Percentiles rank a stretch among this genome's conserved stretches.
These are phyloP conservation scores for Notoglanidium macrostoma DNA, from an alignment of 2,797 vertebrate species.

Conservation along the genomic window DNA sequence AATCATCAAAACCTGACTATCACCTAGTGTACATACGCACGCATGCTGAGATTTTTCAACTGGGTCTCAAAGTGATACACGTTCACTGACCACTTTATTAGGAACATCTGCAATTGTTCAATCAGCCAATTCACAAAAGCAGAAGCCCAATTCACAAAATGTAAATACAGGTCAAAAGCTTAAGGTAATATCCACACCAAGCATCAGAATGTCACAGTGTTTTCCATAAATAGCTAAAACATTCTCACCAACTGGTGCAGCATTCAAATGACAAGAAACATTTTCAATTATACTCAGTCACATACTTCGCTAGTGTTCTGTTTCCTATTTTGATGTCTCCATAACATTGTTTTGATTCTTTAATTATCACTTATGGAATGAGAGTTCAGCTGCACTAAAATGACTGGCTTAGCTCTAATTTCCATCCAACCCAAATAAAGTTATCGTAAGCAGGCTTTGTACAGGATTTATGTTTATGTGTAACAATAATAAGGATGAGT, in stretches of 20 bases:
- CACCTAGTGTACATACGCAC: background rate
- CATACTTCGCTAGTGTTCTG: background rate
- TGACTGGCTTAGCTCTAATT: background rate
- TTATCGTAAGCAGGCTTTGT: background rate
- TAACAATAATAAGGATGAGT: slow-evolving; percentile 6
- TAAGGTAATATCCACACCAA: background rate
- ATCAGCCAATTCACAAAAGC: too few relatives aligned
- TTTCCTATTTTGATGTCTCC: background rate
- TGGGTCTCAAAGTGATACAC: background rate
- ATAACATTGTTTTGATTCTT: background rate
- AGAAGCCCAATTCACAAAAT: background rate
- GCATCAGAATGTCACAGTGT: background rate
- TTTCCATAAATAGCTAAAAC: background rate
- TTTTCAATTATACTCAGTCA: background rate
- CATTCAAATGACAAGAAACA: background rate
- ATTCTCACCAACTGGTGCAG: background rate
- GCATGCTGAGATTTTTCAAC: background rate
- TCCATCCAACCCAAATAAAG: background rate
- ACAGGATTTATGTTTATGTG: background rate
- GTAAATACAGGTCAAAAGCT: background rate
- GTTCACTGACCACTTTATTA: background rate
- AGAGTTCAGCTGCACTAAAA: background rate
- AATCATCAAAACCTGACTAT: background rate
- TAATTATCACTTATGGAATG: background rate
- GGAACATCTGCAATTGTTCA: background rate